Evolutionary conservation across 2,113 vertebrate genomes (phyloP), one percentile per base, ranked within the genome.

Genomic region (Pogona vitticeps): DNA sequence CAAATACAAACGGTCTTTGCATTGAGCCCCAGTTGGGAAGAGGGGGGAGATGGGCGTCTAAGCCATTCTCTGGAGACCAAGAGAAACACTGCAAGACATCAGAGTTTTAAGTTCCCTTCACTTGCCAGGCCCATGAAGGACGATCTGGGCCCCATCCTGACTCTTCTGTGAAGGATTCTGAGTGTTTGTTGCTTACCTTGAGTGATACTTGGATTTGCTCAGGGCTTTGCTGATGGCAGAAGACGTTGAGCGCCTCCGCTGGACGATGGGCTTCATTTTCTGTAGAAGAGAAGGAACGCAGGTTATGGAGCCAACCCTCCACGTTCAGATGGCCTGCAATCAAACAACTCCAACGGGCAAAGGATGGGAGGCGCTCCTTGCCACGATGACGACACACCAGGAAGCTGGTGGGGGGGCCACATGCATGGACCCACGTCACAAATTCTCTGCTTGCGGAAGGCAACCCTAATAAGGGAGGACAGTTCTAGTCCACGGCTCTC

Each of bases 251-350:
- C 95, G 95, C 87, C 95, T 93, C 88, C 96, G 94, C 70, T 96
- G 95, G 33, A 93, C 88, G 0, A 94, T 88, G 46, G 96, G 94
- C 92, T 95, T 96, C 96, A 96, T 97, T 83, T 94, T 97, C 96
- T 97, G 92, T 46, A 88, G 86, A 91, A 40, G 82, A 92, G 86
- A 90, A 92, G 73, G 28, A 80, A 26, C 17, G 3, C 33, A 2
- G 61, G 90, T 65, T 6, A 33, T 13, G 42, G 2, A 3, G 10
- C n/a, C 36, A 14, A 9, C 21, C 21, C n/a, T 8, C 31, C 13
- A 21, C 9, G 42, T 70, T 31, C 17, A 20, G 31, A 6, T 8
- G 12, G 52, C 33, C 6, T 33, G 40, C 20, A 21, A 18, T 18
- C 6, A 40, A 38, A 71, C 21, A 2, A 40, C 36, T 2, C 36